Evolutionary conservation across 2,888 invertebrate species (phyloP).

Genomic region (Crocallis elinguaria): DNA sequence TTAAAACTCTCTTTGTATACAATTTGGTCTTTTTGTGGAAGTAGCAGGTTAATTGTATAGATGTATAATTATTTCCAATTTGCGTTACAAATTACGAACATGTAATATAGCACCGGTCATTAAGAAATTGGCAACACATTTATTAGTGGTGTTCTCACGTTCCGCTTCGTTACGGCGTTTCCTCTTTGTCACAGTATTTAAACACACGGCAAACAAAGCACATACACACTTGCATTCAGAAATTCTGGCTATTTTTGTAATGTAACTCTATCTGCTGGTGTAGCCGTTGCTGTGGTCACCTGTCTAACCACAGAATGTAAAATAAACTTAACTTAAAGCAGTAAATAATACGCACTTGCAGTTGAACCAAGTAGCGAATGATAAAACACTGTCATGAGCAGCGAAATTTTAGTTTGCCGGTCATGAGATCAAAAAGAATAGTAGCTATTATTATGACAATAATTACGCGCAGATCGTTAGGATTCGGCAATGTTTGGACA

Average conservation of each 20-base stretch:
- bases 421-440: conserved; percentile 12
- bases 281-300: conserved; percentile 11
- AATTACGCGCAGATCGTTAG: no score
- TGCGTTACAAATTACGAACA: neutral
- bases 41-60: neutral
- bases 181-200: conserved; percentile 18
- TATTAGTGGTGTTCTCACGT: conserved; percentile 16
- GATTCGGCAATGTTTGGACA: no score
- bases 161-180: conserved; percentile 12
- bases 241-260: conserved; percentile 9
- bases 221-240: neutral
- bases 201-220: neutral
- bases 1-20: no score
- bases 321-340: neutral
- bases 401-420: no score
- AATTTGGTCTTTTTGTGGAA: no score
- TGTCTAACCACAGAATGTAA: conserved; percentile 4
- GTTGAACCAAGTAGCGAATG: conserved; percentile 1
- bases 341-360: conserved; percentile 1
- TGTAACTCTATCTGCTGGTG: conserved; percentile 6
- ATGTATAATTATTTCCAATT: neutral
- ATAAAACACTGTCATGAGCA: conserved; percentile 1
- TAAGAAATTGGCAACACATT: conserved; percentile 13
- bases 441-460: neutral
- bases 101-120: neutral